Percentiles rank a stretch among this genome's conserved stretches.
These are phyloP conservation scores for Pammene fasciana DNA, from an alignment of 2,888 invertebrate genomes.

Conservation along the genomic window DNA sequence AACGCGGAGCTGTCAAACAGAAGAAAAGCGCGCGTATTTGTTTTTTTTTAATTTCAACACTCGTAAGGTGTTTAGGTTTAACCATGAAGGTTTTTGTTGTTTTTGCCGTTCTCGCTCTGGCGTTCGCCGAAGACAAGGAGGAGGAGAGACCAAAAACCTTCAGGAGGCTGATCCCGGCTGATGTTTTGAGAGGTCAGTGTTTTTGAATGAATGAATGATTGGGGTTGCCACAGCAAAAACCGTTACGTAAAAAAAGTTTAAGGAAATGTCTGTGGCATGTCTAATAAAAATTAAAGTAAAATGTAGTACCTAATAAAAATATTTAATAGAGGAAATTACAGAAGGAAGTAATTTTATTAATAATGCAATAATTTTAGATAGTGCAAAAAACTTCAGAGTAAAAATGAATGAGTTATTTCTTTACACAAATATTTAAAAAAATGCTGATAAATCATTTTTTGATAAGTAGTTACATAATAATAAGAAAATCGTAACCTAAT, in stretches of 20 bases:
- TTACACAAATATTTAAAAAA: too few relatives aligned
- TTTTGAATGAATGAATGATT: constrained; percentile 28
- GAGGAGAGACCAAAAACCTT: constrained; percentile 87
- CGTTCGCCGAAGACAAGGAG: constrained; percentile 81
- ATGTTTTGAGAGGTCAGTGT: constrained; percentile 92
- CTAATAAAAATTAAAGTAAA: too few relatives aligned
- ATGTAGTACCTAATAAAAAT: too few relatives aligned
- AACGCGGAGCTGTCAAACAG: constrained; percentile 58
- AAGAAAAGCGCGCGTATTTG: constrained; percentile 60
- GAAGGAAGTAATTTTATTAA: too few relatives aligned
- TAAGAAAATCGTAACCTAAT: too few relatives aligned
- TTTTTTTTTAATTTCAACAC: constrained; percentile 55
- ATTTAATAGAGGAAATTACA: too few relatives aligned
- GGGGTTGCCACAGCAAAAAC: background rate
- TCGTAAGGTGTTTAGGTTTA: constrained; percentile 58
- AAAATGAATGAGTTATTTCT: too few relatives aligned
- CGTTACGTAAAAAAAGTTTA: background rate
- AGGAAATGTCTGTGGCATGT: too few relatives aligned
- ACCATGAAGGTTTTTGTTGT: constrained; percentile 84
- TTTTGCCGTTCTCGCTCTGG: constrained; percentile 78
- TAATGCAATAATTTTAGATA: too few relatives aligned
- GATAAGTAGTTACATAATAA: too few relatives aligned
- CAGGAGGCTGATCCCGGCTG: constrained; percentile 93
- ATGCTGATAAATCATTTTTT: too few relatives aligned
- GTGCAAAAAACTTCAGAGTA: too few relatives aligned